phyloP scores from a whole-genome alignment of 2,888 invertebrate species.

The Ennomos fuscantarius region DNA sequence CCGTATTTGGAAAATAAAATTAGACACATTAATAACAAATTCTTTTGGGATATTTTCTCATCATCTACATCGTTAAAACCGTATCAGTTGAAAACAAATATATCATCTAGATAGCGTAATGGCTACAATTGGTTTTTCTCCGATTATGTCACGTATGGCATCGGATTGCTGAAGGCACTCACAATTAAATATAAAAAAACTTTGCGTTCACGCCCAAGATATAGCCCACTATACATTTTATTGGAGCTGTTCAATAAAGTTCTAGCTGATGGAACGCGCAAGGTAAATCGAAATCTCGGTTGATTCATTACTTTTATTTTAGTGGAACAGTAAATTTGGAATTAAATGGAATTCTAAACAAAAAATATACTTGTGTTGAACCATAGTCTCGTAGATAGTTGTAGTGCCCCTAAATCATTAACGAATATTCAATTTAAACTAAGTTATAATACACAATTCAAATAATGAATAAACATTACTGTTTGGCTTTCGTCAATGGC shows the following conservation, averaged over 20 bases:
- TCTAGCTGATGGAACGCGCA: conserved; percentile 25
- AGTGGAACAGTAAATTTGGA: conserved; percentile 3
- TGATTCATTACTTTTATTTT: conserved; percentile 6
- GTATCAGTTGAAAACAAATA: background rate
- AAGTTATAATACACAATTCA: too few relatives aligned
- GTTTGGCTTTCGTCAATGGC: too few relatives aligned
- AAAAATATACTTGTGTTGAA: too few relatives aligned
- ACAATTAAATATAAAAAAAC: too few relatives aligned
- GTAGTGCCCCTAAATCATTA: too few relatives aligned
- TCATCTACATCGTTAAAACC: background rate
- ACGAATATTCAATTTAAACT: too few relatives aligned
- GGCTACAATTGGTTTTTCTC: too few relatives aligned
- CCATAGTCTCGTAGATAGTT: too few relatives aligned
- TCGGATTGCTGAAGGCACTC: conserved; percentile 17
- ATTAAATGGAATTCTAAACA: background rate
- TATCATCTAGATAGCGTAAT: background rate
- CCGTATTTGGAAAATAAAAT: conserved; percentile 14
- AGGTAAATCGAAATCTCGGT: conserved; percentile 6
- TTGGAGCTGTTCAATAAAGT: conserved; percentile 45
- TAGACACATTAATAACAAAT: background rate
- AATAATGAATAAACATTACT: too few relatives aligned
- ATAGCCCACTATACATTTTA: conserved; percentile 23
- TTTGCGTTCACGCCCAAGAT: conserved; percentile 15
- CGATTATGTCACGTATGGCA: too few relatives aligned
- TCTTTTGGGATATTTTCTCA: background rate